Conservation (phyloP, 2,797 vertebrate species). For the Molossus alvarezi region DNA sequence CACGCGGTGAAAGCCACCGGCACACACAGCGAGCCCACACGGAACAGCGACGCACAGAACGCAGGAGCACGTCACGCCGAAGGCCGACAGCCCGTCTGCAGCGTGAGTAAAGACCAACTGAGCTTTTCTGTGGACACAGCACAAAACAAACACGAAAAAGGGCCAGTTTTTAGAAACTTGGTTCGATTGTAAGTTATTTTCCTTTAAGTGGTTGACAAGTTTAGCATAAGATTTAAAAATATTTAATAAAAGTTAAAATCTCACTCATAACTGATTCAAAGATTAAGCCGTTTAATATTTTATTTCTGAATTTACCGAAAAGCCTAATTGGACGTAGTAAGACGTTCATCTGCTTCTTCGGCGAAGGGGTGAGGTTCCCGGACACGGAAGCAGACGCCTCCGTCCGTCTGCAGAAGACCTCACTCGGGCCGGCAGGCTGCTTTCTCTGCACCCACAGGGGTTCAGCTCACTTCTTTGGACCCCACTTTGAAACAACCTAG, state of each 20-base stretch:
- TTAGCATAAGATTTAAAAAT: slow-evolving; percentile 53
- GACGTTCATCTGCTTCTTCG: neutral
- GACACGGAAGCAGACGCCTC: neutral
- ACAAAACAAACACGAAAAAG: neutral
- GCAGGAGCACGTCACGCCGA: neutral
- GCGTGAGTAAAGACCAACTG: neutral
- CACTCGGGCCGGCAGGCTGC: neutral
- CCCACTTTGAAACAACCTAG: neutral
- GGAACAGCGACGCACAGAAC: fast-evolving
- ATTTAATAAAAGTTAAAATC: slow-evolving; percentile 11
- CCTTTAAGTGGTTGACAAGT: neutral
- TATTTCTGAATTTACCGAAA: neutral
- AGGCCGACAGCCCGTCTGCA: neutral
- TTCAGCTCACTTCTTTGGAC: neutral
- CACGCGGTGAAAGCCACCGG: neutral
- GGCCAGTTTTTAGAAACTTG: no score
- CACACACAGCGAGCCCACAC: neutral
- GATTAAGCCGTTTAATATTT: neutral
- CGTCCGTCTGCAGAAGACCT: neutral
- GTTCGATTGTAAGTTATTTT: neutral
- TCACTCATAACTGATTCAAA: slow-evolving; percentile 29
- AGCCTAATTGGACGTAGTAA: neutral
- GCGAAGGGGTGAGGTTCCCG: no score
- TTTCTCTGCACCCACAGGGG: no score
- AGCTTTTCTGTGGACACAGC: neutral